A percentile compares a stretch with the other conserved stretches of the same genome.
Evolutionary conservation across 1,140 invertebrate species (phyloP).

Genomic region (Aphelenchoides besseyi): DNA sequence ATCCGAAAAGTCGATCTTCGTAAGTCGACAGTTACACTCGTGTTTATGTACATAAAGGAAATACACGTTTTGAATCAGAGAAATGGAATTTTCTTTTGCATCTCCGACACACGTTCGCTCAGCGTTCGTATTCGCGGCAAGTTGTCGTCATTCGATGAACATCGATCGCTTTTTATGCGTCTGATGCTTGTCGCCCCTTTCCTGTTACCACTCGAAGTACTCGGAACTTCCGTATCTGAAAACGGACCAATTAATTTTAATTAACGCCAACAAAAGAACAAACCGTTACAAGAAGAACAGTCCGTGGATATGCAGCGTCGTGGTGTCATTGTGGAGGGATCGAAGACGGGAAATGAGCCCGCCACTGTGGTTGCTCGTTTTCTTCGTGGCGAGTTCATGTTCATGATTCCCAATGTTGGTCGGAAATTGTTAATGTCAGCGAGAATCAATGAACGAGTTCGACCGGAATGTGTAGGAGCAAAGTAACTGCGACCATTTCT

Average conservation of each 20-base stretch:
- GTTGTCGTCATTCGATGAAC: background rate
- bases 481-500: background rate
- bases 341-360: background rate
- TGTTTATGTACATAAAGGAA: slow-evolving; percentile 1
- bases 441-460: slow-evolving; percentile 11
- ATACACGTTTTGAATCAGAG: background rate
- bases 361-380: background rate
- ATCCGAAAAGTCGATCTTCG: too few relatives aligned
- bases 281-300: background rate
- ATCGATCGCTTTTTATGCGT: background rate
- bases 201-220: background rate
- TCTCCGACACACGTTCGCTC: background rate
- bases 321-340: background rate
- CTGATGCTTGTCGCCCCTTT: too few relatives aligned
- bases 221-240: background rate
- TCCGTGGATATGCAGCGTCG: background rate
- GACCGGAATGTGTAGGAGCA: background rate
- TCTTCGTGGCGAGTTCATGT: background rate
- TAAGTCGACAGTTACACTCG: too few relatives aligned
- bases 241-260: too few relatives aligned
- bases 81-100: background rate
- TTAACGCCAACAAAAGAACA: background rate
- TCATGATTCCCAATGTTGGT: slow-evolving; percentile 12
- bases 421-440: slow-evolving; percentile 18
- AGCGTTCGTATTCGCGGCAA: background rate